phyloP scores from a whole-genome alignment of 2,113 vertebrate genomes.

The Parus major region DNA sequence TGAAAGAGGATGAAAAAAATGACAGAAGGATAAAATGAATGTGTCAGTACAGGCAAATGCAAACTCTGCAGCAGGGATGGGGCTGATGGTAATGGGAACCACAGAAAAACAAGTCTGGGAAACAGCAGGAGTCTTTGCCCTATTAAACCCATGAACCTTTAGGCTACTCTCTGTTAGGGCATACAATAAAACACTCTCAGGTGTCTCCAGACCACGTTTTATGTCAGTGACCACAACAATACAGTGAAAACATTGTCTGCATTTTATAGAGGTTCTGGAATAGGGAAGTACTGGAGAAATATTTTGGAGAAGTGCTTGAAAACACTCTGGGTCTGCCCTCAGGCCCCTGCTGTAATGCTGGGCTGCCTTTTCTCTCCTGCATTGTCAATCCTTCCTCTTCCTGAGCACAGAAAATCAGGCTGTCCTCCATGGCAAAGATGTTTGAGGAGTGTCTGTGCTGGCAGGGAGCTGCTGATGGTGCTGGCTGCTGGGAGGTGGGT shows the following conservation, averaged over 20 bases:
- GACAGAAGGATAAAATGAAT: neutral
- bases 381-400: neutral
- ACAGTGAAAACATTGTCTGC: neutral
- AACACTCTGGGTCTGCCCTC: neutral
- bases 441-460: neutral
- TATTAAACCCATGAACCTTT: constrained; percentile 3
- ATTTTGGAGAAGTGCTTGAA: neutral
- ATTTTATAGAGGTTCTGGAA: neutral
- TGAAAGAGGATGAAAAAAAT: neutral
- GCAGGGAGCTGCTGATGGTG: neutral
- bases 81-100: neutral
- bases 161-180: constrained; percentile 18
- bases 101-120: neutral
- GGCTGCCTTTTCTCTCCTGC: neutral
- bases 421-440: neutral
- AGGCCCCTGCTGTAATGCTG: neutral
- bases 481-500: neutral
- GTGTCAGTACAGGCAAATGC: neutral
- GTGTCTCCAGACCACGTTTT: neutral
- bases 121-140: neutral
- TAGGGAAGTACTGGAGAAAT: neutral
- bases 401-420: neutral
- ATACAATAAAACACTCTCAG: constrained; percentile 19
- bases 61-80: neutral
- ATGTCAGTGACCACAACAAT: neutral